These are phyloP conservation scores for Cetonia aurata DNA, from an alignment of 2,888 invertebrate genomes.

Conservation along the genomic window DNA sequence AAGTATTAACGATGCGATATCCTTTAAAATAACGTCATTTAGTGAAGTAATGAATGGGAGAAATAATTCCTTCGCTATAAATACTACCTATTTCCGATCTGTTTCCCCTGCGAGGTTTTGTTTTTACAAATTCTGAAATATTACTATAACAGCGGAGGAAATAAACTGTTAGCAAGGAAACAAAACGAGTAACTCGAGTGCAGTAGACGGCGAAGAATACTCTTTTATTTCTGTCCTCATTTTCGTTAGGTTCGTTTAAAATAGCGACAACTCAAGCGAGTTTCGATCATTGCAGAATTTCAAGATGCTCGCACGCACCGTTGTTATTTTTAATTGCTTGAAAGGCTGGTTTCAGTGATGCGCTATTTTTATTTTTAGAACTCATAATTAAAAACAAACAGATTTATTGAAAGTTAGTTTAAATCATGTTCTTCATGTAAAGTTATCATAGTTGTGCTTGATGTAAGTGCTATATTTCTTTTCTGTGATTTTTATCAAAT, in stretches of 20 bases:
- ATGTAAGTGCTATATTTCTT: too few species aligned
- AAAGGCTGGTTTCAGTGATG: not conserved
- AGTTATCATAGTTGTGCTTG: too few species aligned
- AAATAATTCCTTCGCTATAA: not conserved
- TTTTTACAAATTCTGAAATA: not conserved
- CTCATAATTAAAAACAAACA: not conserved
- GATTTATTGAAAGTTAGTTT: not conserved
- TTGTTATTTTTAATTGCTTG: constrained; percentile 33
- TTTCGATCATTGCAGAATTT: constrained; percentile 23
- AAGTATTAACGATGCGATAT: not conserved
- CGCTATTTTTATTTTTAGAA: not conserved
- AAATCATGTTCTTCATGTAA: not conserved
- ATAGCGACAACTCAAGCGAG: not conserved
- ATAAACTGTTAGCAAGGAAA: constrained; percentile 14
- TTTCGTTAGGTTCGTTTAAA: constrained; percentile 21
- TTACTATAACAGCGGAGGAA: constrained; percentile 11
- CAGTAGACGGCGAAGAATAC: constrained; percentile 1
- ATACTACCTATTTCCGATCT: not conserved
- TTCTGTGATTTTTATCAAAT: too few species aligned
- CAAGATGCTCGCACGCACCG: not conserved
- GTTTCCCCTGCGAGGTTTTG: not conserved
- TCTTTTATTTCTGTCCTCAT: constrained; percentile 19
- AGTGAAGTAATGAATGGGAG: not conserved
- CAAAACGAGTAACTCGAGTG: not conserved
- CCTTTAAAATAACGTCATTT: not conserved